Evolutionary conservation across 2,113 vertebrate genomes (phyloP).

Genomic region (Gymnogyps californianus): DNA sequence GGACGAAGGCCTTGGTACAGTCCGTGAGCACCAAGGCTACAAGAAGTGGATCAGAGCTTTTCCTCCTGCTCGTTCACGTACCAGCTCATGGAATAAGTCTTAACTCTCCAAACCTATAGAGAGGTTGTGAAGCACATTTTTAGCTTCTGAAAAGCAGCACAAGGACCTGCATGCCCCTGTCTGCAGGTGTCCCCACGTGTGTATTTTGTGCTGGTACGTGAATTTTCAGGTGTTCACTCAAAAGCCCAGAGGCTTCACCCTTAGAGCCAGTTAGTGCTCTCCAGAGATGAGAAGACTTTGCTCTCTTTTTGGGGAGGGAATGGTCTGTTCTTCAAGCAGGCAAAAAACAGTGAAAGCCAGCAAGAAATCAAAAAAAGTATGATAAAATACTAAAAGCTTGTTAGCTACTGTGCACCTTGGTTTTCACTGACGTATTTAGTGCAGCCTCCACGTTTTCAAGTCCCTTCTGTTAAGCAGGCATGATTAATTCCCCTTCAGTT

Average conservation of each 20-base stretch:
- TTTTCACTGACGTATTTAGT: background rate
- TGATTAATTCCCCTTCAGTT: slow-evolving; percentile 57
- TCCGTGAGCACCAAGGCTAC: accelerated
- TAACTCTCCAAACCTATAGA: background rate
- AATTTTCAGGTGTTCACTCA: background rate
- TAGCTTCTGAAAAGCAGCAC: background rate
- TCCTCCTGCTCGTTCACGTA: background rate
- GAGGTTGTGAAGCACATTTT: background rate
- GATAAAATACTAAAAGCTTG: slow-evolving; percentile 1
- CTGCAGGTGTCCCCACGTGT: accelerated
- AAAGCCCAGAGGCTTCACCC: background rate
- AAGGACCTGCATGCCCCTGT: accelerated
- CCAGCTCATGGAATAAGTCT: background rate
- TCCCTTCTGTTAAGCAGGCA: background rate
- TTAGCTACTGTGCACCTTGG: background rate
- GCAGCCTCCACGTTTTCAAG: background rate
- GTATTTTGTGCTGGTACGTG: background rate
- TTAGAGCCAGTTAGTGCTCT: background rate
- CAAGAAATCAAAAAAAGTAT: background rate
- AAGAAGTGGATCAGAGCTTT: background rate
- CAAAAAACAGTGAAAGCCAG: background rate
- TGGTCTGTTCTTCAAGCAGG: background rate
- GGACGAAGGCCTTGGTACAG: background rate
- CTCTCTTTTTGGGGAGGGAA: background rate
- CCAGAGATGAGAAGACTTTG: background rate